Evolutionary conservation across 2,113 vertebrate genomes (phyloP), one percentile per base, ranked within the genome.

Genomic region (Ceuthmochares aereus): DNA sequence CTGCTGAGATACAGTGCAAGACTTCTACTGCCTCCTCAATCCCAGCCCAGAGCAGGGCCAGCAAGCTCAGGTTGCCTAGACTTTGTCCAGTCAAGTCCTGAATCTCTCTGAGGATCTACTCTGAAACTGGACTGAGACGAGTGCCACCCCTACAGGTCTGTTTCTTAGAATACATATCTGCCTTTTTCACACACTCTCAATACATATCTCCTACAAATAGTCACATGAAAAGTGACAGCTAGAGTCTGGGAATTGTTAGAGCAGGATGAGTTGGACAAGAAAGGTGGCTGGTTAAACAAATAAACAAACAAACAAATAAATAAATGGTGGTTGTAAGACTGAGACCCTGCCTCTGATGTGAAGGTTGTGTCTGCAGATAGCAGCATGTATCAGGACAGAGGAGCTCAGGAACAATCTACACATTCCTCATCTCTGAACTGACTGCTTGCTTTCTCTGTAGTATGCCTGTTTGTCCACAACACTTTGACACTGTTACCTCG

Each of bases 1-100:
- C 29, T 0, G 0, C 30, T 30, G 42, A 60, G 45, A 72, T 27
- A 52, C 20, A 67, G 13, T 11, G 22, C 2, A 6, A 56, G 27
- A n/a, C 7, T 76, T 79, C 2, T 4, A 9, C 9, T 13, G 11
- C 14, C 2, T 34, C 10, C 47, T 84, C 6, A 2, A 64, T 66
- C 7, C 4, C 64, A 86, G 37, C 4, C 19, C 42, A 34, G 17
- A 81, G 10, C 4, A 66, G 29, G 9, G 4, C 32, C 22, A 82
- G 15, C 3, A 32, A 58, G 43, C 7, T 81, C 42, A 23, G 8
- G 5, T 13, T 76, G 25, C 29, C 81, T 60, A 72, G 74, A 12
- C 11, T 3, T 63, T 56, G 5, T 76, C 32, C 37, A 16, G 43
- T 60, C 23, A 76, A 37, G 26, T 64, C 9, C 13, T 83, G 6